Evolutionary conservation across 2,797 vertebrate species (phyloP).

Genomic region (Platyrinchus mystaceus): DNA sequence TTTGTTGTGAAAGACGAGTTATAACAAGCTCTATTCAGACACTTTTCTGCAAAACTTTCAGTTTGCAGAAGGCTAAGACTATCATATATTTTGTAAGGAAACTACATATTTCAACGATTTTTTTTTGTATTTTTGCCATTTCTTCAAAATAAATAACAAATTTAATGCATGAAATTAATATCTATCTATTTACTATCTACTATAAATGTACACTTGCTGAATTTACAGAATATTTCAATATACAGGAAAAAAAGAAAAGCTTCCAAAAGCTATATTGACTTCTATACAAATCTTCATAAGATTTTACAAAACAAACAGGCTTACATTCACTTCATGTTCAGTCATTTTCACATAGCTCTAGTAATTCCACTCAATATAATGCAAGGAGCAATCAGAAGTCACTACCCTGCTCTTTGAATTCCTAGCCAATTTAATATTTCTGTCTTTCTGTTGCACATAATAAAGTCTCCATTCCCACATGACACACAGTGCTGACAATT

Average conservation of each 20-base stretch:
- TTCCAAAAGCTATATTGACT: not conserved
- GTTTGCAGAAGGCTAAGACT: not conserved
- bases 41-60: not conserved
- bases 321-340: not conserved
- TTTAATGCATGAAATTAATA: not conserved
- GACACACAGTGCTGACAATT: not conserved
- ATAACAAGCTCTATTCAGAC: not conserved
- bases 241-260: not conserved
- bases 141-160: not conserved
- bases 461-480: not conserved
- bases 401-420: not conserved
- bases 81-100: not conserved
- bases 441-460: not conserved
- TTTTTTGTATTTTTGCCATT: not conserved
- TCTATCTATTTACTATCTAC: not conserved
- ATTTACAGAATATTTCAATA: not conserved
- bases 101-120: not conserved
- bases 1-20: not conserved
- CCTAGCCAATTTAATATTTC: not conserved
- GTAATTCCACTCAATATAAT: not conserved
- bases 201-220: not conserved
- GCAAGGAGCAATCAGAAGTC: not conserved
- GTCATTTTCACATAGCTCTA: not conserved
- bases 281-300: not conserved
- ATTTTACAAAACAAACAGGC: not conserved